A percentile compares a stretch with the other conserved stretches of the same genome.
These are phyloP conservation scores for Aurelia aurita complex sp. Pacific DNA, from an alignment of 30 jellyfish, hydroid and myxozoan genomes.

Conservation along the genomic window DNA sequence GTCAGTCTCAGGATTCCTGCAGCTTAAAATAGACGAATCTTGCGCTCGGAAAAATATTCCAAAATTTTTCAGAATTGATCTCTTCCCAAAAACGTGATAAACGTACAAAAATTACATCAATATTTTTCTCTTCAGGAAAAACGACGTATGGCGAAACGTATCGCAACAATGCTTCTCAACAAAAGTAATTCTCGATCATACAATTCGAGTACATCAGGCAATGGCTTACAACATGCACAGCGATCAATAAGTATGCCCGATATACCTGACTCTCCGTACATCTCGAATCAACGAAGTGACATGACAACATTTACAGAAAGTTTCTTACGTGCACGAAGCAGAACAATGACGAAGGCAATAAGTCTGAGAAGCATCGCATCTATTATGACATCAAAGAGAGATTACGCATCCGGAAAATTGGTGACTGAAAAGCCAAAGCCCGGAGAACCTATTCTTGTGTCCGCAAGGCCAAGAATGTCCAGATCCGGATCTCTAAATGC, in stretches of 20 bases:
- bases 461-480: constrained; percentile 78
- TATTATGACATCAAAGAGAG: constrained; percentile 19
- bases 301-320: not conserved
- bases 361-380: constrained; percentile 39
- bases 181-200: constrained; percentile 60
- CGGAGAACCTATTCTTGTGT: constrained; percentile 77
- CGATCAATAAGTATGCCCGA: constrained; percentile 75
- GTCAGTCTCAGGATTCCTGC: too few species aligned
- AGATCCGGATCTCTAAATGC: constrained; percentile 35
- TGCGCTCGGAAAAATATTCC: too few species aligned
- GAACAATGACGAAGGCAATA: constrained; percentile 6
- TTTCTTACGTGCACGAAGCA: constrained; percentile 25
- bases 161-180: constrained; percentile 68
- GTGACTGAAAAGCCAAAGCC: constrained; percentile 56
- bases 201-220: constrained; percentile 12
- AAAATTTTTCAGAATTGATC: too few species aligned
- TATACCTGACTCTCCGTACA: constrained; percentile 52
- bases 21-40: too few species aligned
- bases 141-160: constrained; percentile 82
- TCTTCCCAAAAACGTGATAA: too few species aligned
- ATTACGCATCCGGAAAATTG: constrained; percentile 18
- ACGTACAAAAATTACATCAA: not conserved
- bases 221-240: not conserved
- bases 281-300: not conserved
- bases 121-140: constrained; percentile 69